A percentile compares a stretch with the other conserved stretches of the same genome.
These are phyloP conservation scores for Xyrichtys novacula DNA, from an alignment of 2,797 vertebrate genomes.

Conservation along the genomic window DNA sequence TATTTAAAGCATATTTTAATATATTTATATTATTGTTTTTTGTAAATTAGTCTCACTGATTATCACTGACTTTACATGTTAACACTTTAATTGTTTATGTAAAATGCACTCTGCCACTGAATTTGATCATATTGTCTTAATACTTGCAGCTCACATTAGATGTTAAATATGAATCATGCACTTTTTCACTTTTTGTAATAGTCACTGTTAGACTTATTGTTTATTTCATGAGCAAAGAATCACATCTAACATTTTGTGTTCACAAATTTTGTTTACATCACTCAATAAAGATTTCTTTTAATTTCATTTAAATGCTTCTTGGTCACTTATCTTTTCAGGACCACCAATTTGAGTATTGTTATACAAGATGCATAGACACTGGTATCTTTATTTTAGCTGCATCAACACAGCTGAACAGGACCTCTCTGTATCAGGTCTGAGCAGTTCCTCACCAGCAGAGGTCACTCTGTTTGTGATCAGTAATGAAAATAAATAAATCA, in stretches of 20 bases:
- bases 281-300: constrained; percentile 51
- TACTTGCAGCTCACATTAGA: not conserved
- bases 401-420: not conserved
- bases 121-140: constrained; percentile 14
- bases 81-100: not conserved
- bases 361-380: too few species aligned
- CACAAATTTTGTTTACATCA: constrained; percentile 48
- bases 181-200: constrained; percentile 17
- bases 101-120: constrained; percentile 33
- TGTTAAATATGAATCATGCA: constrained; percentile 16
- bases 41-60: constrained; percentile 30
- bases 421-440: not conserved
- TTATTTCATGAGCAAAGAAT: constrained; percentile 11
- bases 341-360: too few species aligned
- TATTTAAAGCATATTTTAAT: constrained; percentile 38
- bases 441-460: constrained; percentile 32
- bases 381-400: not conserved
- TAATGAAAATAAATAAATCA: too few species aligned
- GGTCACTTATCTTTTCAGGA: too few species aligned
- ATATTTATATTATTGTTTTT: constrained; percentile 6
- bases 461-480: not conserved
- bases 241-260: constrained; percentile 18
- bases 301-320: constrained; percentile 17
- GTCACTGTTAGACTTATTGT: constrained; percentile 16
- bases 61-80: constrained; percentile 21